Percentiles rank a stretch among this genome's conserved stretches.
These are phyloP conservation scores for Tigriopus japonicus DNA, from an alignment of 1,140 invertebrate genomes.

Conservation along the genomic window DNA sequence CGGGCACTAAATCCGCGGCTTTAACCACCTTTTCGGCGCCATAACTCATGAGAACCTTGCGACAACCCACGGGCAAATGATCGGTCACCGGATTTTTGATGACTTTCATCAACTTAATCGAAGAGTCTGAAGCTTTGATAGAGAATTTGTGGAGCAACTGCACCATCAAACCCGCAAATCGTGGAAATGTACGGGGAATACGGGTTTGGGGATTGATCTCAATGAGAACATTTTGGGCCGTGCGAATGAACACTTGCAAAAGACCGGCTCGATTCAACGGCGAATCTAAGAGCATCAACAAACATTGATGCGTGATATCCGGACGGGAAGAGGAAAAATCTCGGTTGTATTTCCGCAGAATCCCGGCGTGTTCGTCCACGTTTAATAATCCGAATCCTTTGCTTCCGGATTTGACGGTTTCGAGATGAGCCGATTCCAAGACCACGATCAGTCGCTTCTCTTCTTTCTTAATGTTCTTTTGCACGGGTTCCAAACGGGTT, in stretches of 20 bases:
- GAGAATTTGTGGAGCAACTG: slow-evolving; percentile 87
- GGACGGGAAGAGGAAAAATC: slow-evolving; percentile 67
- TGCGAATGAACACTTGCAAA: slow-evolving; percentile 74
- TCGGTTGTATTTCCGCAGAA: slow-evolving; percentile 63
- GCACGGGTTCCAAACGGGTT: no score
- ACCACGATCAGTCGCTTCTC: slow-evolving; percentile 57
- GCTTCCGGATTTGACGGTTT: slow-evolving; percentile 69
- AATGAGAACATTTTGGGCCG: slow-evolving; percentile 89
- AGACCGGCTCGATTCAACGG: slow-evolving; percentile 56
- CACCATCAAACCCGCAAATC: slow-evolving; percentile 81
- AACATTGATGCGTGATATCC: slow-evolving; percentile 85
- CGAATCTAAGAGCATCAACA: slow-evolving; percentile 89
- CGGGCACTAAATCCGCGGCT: slow-evolving; percentile 57
- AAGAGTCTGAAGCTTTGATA: slow-evolving; percentile 67
- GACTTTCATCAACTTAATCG: slow-evolving; percentile 81
- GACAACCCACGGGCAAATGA: slow-evolving; percentile 86
- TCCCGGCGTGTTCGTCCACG: slow-evolving; percentile 70
- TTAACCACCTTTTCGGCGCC: slow-evolving; percentile 54
- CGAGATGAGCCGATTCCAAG: slow-evolving; percentile 78
- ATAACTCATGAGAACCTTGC: slow-evolving; percentile 77
- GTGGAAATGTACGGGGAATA: slow-evolving; percentile 91
- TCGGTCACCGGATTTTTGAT: slow-evolving; percentile 92
- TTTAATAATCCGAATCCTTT: slow-evolving; percentile 58
- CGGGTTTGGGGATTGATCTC: slow-evolving; percentile 96
- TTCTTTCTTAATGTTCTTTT: background rate